Conservation (phyloP, 2,888 invertebrate species). For the Orthonevra nobilis region DNA sequence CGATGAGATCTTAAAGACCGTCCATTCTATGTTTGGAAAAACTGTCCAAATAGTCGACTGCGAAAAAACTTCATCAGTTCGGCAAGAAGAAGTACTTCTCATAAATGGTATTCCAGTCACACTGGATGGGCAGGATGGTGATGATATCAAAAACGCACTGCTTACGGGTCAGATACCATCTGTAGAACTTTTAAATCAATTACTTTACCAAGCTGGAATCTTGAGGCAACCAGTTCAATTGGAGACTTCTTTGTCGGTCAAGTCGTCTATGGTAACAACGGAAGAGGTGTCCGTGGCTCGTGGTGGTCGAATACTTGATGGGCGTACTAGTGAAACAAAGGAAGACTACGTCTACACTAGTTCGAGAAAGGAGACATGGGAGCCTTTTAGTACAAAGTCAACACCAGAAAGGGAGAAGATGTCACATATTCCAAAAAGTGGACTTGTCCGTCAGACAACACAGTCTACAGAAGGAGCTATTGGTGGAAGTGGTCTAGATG, state of each 20-base stretch:
- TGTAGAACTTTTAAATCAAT: constrained; percentile 86
- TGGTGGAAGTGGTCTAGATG: constrained; percentile 32
- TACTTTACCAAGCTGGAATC: constrained; percentile 85
- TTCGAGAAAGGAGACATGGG: constrained; percentile 85
- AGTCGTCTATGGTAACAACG: constrained; percentile 86
- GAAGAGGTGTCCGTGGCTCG: constrained; percentile 86
- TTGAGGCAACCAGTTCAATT: constrained; percentile 85
- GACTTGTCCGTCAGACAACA: constrained; percentile 15
- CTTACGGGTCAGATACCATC: constrained; percentile 86
- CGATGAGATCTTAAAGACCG: constrained; percentile 88
- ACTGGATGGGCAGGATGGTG: constrained; percentile 85
- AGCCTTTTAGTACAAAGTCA: constrained; percentile 79
- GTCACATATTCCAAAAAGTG: constrained; percentile 38
- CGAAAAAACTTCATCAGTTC: constrained; percentile 86
- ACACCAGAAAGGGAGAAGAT: constrained; percentile 21
- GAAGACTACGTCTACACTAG: constrained; percentile 87
- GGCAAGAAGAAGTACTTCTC: constrained; percentile 86
- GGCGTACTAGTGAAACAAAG: constrained; percentile 85
- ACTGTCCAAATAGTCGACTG: constrained; percentile 87
- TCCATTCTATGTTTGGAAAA: constrained; percentile 87
- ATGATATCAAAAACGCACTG: constrained; percentile 85
- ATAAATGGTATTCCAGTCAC: constrained; percentile 87
- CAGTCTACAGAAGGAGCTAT: constrained; percentile 34
- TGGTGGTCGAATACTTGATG: constrained; percentile 86
- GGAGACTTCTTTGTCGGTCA: constrained; percentile 86